These are phyloP conservation scores for Brachyalestes nurse DNA, from an alignment of 2,797 vertebrate species.

Conservation along the genomic window DNA sequence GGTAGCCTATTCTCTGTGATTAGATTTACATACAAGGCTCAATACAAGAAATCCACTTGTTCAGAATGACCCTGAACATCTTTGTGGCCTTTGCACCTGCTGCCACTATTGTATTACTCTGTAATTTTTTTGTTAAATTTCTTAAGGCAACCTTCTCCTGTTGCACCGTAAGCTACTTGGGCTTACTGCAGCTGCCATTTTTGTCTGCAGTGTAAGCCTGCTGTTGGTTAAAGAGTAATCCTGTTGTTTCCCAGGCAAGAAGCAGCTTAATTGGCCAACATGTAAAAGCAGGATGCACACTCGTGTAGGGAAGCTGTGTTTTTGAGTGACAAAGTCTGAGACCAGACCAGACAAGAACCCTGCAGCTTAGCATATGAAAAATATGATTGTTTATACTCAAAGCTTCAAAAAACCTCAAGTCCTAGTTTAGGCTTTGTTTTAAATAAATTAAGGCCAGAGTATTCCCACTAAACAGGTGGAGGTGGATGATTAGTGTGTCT, in stretches of 20 bases:
- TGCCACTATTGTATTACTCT: conserved; percentile 22
- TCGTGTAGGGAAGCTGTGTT: conserved; percentile 64
- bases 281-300: conserved; percentile 75
- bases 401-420: conserved; percentile 59
- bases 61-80: conserved; percentile 55
- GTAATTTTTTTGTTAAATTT: not conserved
- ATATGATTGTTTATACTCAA: conserved; percentile 66
- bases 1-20: conserved; percentile 69
- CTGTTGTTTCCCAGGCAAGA: conserved; percentile 64
- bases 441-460: conserved; percentile 56
- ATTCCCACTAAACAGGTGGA: conserved; percentile 44
- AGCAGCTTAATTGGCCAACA: conserved; percentile 66
- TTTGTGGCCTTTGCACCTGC: conserved; percentile 52
- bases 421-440: conserved; percentile 40
- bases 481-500: conserved; percentile 28
- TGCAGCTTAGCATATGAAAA: conserved; percentile 65
- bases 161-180: conserved; percentile 37
- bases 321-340: conserved; percentile 63
- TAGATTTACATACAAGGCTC: conserved; percentile 77
- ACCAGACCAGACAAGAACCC: conserved; percentile 21
- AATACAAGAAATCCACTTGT: conserved; percentile 70
- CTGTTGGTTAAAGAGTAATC: conserved; percentile 40
- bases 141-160: not conserved
- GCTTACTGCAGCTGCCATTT: conserved; percentile 6
- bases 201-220: conserved; percentile 16